phyloP scores from a whole-genome alignment of 2,888 invertebrate species.

The Lissocephala sabroskyi region DNA sequence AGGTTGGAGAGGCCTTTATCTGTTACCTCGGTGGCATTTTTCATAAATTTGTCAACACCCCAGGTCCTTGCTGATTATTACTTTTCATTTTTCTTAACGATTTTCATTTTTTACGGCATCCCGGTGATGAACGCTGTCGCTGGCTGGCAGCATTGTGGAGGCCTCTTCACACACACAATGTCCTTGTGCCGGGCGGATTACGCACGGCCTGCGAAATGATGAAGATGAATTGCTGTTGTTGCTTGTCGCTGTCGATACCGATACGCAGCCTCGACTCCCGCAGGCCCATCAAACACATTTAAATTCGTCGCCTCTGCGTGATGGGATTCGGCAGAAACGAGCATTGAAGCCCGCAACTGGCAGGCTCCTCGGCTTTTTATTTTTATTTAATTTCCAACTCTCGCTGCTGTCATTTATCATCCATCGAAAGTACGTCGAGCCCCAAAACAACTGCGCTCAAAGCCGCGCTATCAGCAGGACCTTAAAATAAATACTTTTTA shows the following conservation, averaged over 20 bases:
- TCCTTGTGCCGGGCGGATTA: constrained; percentile 38
- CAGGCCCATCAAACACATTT: too few species aligned
- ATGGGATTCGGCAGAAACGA: too few species aligned
- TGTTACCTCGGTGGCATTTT: constrained; percentile 5
- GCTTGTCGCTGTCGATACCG: constrained; percentile 19
- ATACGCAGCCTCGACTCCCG: too few species aligned
- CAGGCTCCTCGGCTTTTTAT: too few species aligned
- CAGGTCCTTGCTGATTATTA: constrained; percentile 46
- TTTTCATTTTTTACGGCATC: constrained; percentile 24
- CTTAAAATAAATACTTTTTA: too few species aligned
- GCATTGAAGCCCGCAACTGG: too few species aligned
- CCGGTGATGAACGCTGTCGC: neutral
- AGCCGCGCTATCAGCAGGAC: too few species aligned
- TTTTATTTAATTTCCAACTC: constrained; percentile 2
- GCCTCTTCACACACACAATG: constrained; percentile 5
- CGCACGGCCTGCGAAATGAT: constrained; percentile 52
- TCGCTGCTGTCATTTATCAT: constrained; percentile 47
- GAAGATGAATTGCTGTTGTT: constrained; percentile 51
- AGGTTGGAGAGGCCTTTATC: neutral
- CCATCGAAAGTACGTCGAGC: constrained; percentile 14
- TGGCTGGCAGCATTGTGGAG: neutral
- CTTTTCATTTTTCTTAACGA: constrained; percentile 54
- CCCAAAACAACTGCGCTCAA: neutral
- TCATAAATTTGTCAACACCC: constrained; percentile 4
- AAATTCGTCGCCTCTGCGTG: too few species aligned